Base-by-base conservation (phyloP, 2,113 vertebrate species). In the Aldabrachelys gigantea region DNA sequence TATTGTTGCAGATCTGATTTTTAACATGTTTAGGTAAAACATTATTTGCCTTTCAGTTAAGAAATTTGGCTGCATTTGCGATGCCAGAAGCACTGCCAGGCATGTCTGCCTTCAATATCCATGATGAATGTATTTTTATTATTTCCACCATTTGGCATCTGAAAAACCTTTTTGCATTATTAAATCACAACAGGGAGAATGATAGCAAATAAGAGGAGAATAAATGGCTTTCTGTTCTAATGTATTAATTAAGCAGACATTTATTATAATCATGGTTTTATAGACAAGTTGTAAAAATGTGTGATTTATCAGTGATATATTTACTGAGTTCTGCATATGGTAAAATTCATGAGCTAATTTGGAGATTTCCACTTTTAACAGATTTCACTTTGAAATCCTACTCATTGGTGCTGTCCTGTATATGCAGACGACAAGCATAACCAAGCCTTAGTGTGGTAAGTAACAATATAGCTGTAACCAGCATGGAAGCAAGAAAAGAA, bases 241-340 rank as follows among this genome's bases (percentile, higher is more conserved):
- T 98, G 96, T 98, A 98, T 98, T 98, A 98, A 98, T 98, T 98
- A 98, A 98, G 96, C 91, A 98, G 97, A 96, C 98, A 98, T 98
- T 98, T 98, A 98, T 98, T 98, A 97, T 96, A 98, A 98, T 98
- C 97, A 97, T 95, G 92, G 90, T 94, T 98, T 98, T 98, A 98
- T 98, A 97, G 98, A 95, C 96, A 94, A 87, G 97, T 97, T 97
- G 94, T 98, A 98, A 98, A 97, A 98, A 97, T 95, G 89, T 97
- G 89, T 96, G 97, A 98, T 97, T 98, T 97, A 91, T 81, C 75
- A 9, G 11, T 83, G 91, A 96, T 97, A 91, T 82, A 92, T 62
- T 19, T 84, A 96, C 96, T 96, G 79, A 49, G 79, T 97, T 91
- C 76, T 53, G 59, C 13, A 59, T 96, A 88, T 80, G 87, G 91